These are phyloP conservation scores for Drymonia ruficornis DNA, from an alignment of 2,888 invertebrate species.

Conservation along the genomic window DNA sequence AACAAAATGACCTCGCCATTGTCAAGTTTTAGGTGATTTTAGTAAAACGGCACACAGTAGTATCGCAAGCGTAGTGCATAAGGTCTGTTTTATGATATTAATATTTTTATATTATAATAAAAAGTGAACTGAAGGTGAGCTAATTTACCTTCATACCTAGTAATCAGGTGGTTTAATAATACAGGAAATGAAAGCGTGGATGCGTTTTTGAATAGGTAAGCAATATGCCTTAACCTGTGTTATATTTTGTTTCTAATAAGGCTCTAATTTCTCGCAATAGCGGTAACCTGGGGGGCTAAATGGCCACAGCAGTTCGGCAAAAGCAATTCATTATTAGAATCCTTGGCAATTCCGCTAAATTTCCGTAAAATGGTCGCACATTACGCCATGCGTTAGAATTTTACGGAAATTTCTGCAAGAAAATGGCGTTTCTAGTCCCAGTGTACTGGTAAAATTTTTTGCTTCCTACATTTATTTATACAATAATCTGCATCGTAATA, in stretches of 20 bases:
- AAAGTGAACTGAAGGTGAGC: constrained; percentile 44
- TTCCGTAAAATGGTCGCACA: no score
- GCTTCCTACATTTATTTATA: no score
- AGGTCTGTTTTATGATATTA: constrained; percentile 47
- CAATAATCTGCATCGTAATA: no score
- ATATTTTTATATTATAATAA: constrained; percentile 37
- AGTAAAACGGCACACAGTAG: constrained; percentile 50
- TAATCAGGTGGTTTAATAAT: constrained; percentile 19
- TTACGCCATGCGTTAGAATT: no score
- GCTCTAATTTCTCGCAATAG: neutral
- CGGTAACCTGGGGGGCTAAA: no score
- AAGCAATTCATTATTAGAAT: no score
- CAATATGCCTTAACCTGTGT: constrained; percentile 6
- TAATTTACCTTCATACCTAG: constrained; percentile 26
- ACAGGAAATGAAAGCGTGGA: constrained; percentile 26
- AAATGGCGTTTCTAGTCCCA: no score
- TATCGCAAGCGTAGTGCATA: constrained; percentile 44
- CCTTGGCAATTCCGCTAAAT: no score
- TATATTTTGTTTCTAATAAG: constrained; percentile 2
- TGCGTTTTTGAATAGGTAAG: constrained; percentile 20
- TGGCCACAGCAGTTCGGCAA: no score
- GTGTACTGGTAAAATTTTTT: no score
- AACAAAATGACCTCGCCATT: constrained; percentile 59
- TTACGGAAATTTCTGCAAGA: no score
- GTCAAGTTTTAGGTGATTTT: constrained; percentile 56